Conservation (phyloP, 2,113 vertebrate genomes). For the Sander lucioperca region DNA sequence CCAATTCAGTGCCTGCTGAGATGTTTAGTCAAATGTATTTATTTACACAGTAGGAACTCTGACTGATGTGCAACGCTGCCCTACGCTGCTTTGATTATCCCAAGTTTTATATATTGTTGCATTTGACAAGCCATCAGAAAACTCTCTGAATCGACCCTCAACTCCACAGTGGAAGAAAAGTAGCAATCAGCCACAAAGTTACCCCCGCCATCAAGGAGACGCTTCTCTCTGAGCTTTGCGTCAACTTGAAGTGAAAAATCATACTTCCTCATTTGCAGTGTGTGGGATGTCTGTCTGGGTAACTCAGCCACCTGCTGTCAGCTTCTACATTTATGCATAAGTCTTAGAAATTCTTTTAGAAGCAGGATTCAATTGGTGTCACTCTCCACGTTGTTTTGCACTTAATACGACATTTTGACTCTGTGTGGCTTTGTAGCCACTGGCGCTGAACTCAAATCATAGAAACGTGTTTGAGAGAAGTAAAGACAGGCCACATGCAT, state of each 20-base stretch:
- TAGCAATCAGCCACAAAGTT: conserved; percentile 51
- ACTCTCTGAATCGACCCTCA: neutral
- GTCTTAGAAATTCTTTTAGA: conserved; percentile 40
- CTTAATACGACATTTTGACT: conserved; percentile 5
- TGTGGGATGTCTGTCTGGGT: conserved; percentile 52
- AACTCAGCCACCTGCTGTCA: conserved; percentile 58
- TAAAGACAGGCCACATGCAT: conserved; percentile 27
- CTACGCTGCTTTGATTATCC: neutral
- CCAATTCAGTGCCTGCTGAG: neutral
- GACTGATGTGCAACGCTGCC: neutral
- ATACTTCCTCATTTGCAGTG: conserved; percentile 44
- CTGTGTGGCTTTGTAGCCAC: conserved; percentile 13
- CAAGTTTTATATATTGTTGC: neutral
- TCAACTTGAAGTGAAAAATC: conserved; percentile 53
- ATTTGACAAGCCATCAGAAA: conserved; percentile 26
- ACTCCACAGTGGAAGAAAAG: conserved; percentile 14
- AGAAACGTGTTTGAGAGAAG: conserved; percentile 38
- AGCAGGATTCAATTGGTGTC: conserved; percentile 51
- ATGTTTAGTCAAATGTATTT: neutral
- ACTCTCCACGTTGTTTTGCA: conserved; percentile 48
- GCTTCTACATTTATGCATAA: conserved; percentile 69
- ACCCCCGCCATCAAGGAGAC: conserved; percentile 31
- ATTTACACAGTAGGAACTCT: neutral
- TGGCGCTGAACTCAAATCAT: conserved; percentile 37
- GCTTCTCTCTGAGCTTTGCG: conserved; percentile 40